Base-by-base conservation (phyloP, 1,140 invertebrate genomes). In the Drosophila ironensis region DNA sequence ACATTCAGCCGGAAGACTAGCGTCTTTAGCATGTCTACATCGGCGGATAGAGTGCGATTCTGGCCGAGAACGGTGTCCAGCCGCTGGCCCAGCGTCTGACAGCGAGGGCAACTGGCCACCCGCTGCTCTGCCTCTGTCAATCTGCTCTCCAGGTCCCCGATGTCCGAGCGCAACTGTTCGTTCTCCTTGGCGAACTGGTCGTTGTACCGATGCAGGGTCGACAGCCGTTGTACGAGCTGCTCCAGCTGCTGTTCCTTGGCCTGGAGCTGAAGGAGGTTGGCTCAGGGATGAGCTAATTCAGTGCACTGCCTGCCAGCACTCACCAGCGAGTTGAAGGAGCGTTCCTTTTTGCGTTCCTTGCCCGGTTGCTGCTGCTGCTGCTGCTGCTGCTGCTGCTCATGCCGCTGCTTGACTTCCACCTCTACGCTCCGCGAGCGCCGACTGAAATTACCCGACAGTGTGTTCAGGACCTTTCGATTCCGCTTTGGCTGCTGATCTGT, bases 1-100 rank as follows among this genome's bases (percentile, higher is more conserved):
- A 93, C 90, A 75, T 95, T 95, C 22, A 95, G 88, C 5, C 92
- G 91, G 41, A 92, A 94, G 52, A 95, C 92, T 0, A 95, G 91
- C 30, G 92, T 93, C 88, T 95, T 95, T 2, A 94, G 76, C 89
- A 95, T 92, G 12, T 90, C 87, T 28, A 94, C 87, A 78, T 95
- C 94, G 71, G 93, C 91, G 16, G 86, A 87, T 3, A 93, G 75
- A 25, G 92, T 91, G 41, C 84, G 69, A 76, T 93, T 94, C 28
- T 92, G 90, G 2, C 78, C 78, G 19, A 88, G 88, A 22, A 91
- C 68, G 19, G 59, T 77, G 38, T 88, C 68, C 17, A 92, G 78
- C 9, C 91, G 88, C 19, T 80, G 59, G 1, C 37, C 77, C 1
- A 87, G 42, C 61, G 87, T 86, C 38, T 90, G 87, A 16, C 90